phyloP scores from a whole-genome alignment of 2,113 vertebrate species.

The Eclectus roratus region DNA sequence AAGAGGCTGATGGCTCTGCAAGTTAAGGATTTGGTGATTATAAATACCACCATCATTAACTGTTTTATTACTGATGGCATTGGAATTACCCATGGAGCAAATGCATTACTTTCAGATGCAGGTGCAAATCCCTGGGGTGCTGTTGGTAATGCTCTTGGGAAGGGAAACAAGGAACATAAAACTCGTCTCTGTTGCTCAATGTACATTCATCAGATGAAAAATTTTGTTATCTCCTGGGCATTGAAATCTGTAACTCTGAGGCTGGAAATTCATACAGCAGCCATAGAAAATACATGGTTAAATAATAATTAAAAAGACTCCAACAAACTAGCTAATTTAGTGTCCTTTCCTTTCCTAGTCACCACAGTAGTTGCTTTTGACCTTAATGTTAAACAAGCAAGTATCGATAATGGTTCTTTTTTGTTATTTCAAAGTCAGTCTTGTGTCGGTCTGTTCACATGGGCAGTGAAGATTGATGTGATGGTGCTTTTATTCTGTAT shows the following conservation, averaged over 20 bases:
- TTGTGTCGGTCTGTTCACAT: background rate
- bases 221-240: slow-evolving; percentile 2
- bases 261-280: background rate
- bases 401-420: background rate
- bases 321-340: background rate
- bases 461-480: background rate
- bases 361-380: background rate
- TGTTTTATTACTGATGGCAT: background rate
- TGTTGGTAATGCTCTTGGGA: background rate
- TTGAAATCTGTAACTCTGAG: background rate
- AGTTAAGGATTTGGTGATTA: background rate
- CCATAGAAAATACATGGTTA: background rate
- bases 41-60: background rate
- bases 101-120: background rate
- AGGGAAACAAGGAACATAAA: background rate
- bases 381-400: background rate
- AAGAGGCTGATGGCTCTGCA: background rate
- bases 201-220: background rate
- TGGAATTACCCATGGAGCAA: background rate
- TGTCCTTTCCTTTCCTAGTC: background rate
- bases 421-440: background rate
- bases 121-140: background rate
- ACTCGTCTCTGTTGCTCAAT: background rate
- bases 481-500: background rate
- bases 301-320: background rate